A percentile compares a stretch with the other conserved stretches of the same genome.
phyloP scores from a whole-genome alignment of 64 coral and sea anemone genomes.

The Trachythela sp. region DNA sequence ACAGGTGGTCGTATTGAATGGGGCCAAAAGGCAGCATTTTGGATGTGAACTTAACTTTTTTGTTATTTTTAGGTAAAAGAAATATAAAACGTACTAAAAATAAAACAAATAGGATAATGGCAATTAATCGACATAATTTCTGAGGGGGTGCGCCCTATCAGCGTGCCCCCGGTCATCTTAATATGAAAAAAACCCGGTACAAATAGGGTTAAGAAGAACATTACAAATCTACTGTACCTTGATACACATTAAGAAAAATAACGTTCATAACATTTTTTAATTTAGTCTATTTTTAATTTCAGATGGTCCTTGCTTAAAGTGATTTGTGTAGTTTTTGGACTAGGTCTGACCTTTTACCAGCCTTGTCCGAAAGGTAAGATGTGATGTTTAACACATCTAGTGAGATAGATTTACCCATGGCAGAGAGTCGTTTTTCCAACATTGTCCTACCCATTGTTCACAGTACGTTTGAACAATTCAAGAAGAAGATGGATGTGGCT shows the following conservation, averaged over 20 bases:
- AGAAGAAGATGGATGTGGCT: constrained; percentile 1
- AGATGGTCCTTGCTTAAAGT: not conserved
- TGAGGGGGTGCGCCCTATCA: not conserved
- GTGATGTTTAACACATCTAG: not conserved
- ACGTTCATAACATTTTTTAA: too few relatives aligned
- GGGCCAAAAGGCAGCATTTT: not conserved
- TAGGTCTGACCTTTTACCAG: not conserved
- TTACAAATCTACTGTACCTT: too few relatives aligned
- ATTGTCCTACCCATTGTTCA: constrained; percentile 6
- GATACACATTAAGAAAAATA: too few relatives aligned
- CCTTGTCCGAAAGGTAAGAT: not conserved
- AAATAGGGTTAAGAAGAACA: not conserved
- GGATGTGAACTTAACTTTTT: not conserved
- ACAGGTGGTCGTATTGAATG: not conserved
- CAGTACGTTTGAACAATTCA: not conserved
- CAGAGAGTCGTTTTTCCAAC: not conserved
- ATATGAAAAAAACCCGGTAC: not conserved
- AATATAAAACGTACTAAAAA: not conserved
- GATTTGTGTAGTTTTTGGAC: constrained; percentile 1
- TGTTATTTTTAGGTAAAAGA: constrained; percentile 1
- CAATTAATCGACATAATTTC: not conserved
- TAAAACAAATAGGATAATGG: not conserved
- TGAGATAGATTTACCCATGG: not conserved
- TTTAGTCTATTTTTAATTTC: not conserved
- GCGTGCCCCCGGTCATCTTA: not conserved